Base-by-base conservation (phyloP, 2,888 invertebrate species). In the Glomeris marginata region DNA sequence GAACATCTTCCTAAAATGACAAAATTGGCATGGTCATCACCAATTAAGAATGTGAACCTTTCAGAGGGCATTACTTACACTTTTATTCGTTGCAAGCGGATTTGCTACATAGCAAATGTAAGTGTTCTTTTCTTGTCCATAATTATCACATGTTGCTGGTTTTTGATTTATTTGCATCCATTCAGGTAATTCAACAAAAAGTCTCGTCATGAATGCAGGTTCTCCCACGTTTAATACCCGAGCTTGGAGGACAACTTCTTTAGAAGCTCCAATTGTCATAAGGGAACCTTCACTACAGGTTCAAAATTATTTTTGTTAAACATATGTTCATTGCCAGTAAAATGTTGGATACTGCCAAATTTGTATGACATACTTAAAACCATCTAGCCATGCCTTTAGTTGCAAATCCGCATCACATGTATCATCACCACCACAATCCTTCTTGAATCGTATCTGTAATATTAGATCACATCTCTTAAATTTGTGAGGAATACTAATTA, bases 111-210 rank as follows among this genome's bases (percentile, higher is more conserved):
- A 11, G 11, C 49, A 49, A 5, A 37, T 13, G 15, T 44, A 15
- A 36, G 11, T 18, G 8, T 43, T 20, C 1, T 18, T 18, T 13
- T 44, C 18, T 5, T 37, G 15, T 3, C n/a, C 33, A 15, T n/a
- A 33, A 4, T 33, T 33, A 11, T 44, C 49, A 15, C 49, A 49
- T 22, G n/a, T 37, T 18, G 37, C 21, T 13, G 49, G 49, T n/a
- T 37, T 43, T 16, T 35, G 18, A 16, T 49, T 44, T 37, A 49
- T n/a, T 20, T 22, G 22, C 49, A 49, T 49, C 49, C 49, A 49
- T 15, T 15, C n/a, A 2, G 49, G 49, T 13, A 49, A n/a, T 10
- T 36, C 38, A n/a, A 49, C 21, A 22, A 13, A 37, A 6, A 49
- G 37, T 21, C 22, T 20, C 15, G 49, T 44, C 11, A 28, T 38